phyloP scores from a whole-genome alignment of 2,888 invertebrate species.

The Urechis unicinctus region DNA sequence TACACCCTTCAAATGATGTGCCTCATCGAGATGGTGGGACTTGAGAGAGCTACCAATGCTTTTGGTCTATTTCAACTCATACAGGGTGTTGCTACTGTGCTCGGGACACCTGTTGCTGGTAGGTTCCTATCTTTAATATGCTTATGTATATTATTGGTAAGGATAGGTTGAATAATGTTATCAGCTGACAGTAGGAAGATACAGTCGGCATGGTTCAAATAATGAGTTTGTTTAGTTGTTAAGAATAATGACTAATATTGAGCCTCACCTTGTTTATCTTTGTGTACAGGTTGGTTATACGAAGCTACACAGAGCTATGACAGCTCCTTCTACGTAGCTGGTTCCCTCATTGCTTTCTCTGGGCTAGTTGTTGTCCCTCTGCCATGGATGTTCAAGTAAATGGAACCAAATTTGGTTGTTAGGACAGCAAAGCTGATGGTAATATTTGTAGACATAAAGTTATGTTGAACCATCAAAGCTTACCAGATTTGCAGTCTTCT shows the following conservation, averaged over 20 bases:
- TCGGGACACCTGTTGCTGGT: slow-evolving; percentile 85
- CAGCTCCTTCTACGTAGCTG: slow-evolving; percentile 17
- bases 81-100: slow-evolving; percentile 78
- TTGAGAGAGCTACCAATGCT: slow-evolving; percentile 80
- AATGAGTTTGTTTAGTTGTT: background rate
- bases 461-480: too few species aligned
- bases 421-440: too few species aligned
- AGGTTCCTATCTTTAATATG: slow-evolving; percentile 8
- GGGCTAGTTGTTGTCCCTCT: slow-evolving; percentile 14
- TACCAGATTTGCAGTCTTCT: too few species aligned
- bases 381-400: slow-evolving; percentile 7
- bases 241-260: too few species aligned
- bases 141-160: background rate
- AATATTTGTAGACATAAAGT: too few species aligned
- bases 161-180: too few species aligned
- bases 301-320: slow-evolving; percentile 15
- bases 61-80: slow-evolving; percentile 77
- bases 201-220: background rate
- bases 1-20: slow-evolving; percentile 83
- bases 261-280: background rate
- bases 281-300: slow-evolving; percentile 16
- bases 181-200: too few species aligned
- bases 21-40: slow-evolving; percentile 76
- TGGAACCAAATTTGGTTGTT: too few species aligned
- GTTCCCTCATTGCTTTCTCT: slow-evolving; percentile 14